Percentiles rank a stretch among this genome's conserved stretches.
phyloP scores from a whole-genome alignment of 2,797 vertebrate genomes.

The Pelobates cultripes region DNA sequence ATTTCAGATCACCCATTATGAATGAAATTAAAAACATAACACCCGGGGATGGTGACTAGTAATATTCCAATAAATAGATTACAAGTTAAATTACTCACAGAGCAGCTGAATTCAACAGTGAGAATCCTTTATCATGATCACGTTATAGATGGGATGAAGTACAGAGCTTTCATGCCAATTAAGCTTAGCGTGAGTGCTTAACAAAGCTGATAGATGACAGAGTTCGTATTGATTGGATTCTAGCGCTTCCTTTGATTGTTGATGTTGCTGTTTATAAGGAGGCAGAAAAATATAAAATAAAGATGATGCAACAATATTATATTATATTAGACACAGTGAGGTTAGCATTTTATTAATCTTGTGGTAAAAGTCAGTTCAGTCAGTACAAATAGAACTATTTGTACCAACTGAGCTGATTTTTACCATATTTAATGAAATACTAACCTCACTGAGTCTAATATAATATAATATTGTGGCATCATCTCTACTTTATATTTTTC shows the following conservation, averaged over 20 bases:
- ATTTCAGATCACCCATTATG: constrained; percentile 15
- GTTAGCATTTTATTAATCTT: too few species aligned
- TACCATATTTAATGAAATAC: too few species aligned
- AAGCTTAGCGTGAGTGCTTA: constrained; percentile 6
- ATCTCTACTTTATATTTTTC: neutral
- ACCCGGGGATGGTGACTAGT: constrained; percentile 5
- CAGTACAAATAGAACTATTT: too few species aligned
- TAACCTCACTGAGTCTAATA: too few species aligned
- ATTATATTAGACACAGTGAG: too few species aligned
- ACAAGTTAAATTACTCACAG: constrained; percentile 1
- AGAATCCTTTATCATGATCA: neutral
- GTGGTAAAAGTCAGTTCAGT: too few species aligned
- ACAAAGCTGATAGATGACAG: constrained; percentile 10
- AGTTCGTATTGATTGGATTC: constrained; percentile 3
- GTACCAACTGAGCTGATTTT: too few species aligned
- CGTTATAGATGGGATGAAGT: neutral
- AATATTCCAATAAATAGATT: constrained; percentile 19
- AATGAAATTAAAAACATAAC: constrained; percentile 21
- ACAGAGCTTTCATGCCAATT: constrained; percentile 13
- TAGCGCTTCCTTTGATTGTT: neutral
- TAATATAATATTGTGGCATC: neutral
- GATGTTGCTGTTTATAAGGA: neutral
- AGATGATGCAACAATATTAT: neutral
- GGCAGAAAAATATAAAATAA: neutral
- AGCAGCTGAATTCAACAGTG: neutral